Base-by-base conservation (phyloP, 2,888 invertebrate genomes). In the Tinea trinotella region DNA sequence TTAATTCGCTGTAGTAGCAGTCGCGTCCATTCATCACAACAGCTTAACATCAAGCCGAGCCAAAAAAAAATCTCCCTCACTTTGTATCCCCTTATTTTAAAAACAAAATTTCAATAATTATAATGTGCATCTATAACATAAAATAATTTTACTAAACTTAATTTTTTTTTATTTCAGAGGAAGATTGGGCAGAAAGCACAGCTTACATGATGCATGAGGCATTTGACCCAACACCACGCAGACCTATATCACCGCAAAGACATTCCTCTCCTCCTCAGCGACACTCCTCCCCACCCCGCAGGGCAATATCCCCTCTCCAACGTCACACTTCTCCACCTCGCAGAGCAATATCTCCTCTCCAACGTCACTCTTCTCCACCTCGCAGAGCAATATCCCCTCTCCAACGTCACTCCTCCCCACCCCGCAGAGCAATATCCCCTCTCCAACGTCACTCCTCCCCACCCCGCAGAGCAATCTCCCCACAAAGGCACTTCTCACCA, bases 101-200 rank as follows among this genome's bases (percentile, higher is more conserved):
- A n/a, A n/a, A n/a, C n/a, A n/a, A n/a, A n/a, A n/a, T n/a, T n/a
- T n/a, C n/a, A n/a, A n/a, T n/a, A n/a, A n/a, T n/a, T n/a, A n/a
- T n/a, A n/a, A n/a, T n/a, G n/a, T n/a, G n/a, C n/a, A n/a, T n/a
- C n/a, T n/a, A n/a, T n/a, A n/a, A n/a, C n/a, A n/a, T n/a, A n/a
- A n/a, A n/a, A n/a, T 7, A 6, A 4, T n/a, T 36, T 36, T 36
- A 36, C 4, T n/a, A 12, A 17, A 46, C 12, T 12, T 12, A 54
- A 54, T 59, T 65, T 59, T 64, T 60, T 60, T 52, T 66, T 54
- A 59, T 89, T 90, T 6, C 88, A 93, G 93, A 93, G 77, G 93
- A 93, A 64, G 93, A 93, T 67, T 93, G 92, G 92, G 90, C 88
- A 49, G 88, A 88, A 58, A 89, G 90, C 60, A 88, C 89, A 13